Conservation (phyloP, 2,113 vertebrate genomes). For the Oreotrochilus melanogaster region DNA sequence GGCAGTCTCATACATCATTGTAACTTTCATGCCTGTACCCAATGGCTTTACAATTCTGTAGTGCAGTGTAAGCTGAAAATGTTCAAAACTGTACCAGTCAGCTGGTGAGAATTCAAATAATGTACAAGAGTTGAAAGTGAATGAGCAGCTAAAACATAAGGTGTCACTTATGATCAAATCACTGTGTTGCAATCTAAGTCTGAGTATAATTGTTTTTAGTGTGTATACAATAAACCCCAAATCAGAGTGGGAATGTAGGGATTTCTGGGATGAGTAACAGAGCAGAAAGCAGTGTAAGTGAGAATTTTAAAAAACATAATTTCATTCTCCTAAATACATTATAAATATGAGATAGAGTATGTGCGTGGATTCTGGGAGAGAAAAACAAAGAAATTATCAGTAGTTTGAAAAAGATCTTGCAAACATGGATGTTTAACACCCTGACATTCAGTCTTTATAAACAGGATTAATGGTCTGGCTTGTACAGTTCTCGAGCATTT, state of each 20-base stretch:
- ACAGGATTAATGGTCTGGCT: background rate
- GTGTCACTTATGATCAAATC: background rate
- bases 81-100: background rate
- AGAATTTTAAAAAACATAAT: rapidly evolving
- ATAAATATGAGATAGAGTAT: background rate
- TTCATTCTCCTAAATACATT: background rate
- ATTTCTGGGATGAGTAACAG: background rate
- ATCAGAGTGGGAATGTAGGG: background rate
- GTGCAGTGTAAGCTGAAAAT: slow-evolving; percentile 19
- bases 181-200: background rate
- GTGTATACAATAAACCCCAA: background rate
- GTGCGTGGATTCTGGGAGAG: background rate
- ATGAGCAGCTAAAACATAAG: slow-evolving; percentile 7
- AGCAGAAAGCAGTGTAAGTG: background rate
- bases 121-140: background rate
- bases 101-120: background rate
- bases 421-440: background rate
- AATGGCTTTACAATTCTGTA: background rate
- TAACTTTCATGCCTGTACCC: slow-evolving; percentile 1
- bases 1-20: slow-evolving; percentile 45
- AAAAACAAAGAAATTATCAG: background rate
- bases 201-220: background rate
- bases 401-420: background rate
- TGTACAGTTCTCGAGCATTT: background rate
- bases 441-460: background rate